A percentile compares a stretch with the other conserved stretches of the same genome.
Evolutionary conservation across 2,888 invertebrate species (phyloP).

Genomic region (Rhabditoides inermis): DNA sequence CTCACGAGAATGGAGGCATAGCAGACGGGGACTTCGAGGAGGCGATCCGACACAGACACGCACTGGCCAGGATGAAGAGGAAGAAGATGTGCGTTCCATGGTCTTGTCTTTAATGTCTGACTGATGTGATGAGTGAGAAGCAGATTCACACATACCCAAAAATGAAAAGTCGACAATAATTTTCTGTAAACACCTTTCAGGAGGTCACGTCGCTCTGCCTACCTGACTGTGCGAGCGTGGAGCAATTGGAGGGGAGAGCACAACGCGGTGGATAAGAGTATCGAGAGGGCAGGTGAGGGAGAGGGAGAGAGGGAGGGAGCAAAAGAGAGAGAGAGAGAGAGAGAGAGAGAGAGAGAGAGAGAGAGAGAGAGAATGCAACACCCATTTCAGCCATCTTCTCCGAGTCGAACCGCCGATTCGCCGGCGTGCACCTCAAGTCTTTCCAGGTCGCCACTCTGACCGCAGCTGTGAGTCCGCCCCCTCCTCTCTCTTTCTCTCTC

Average conservation of each 20-base stretch:
- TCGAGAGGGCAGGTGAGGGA: conserved; percentile 36
- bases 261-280: conserved; percentile 20
- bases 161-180: not conserved
- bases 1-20: conserved; percentile 25
- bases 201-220: conserved; percentile 7
- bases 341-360: too few species aligned
- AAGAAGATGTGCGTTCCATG: conserved; percentile 8
- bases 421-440: conserved; percentile 38
- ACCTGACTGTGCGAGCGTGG: conserved; percentile 36
- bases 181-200: not conserved
- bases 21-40: too few species aligned
- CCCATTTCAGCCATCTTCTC: conserved; percentile 32
- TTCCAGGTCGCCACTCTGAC: conserved; percentile 38
- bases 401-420: conserved; percentile 31
- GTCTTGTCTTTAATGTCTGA: too few species aligned
- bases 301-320: too few species aligned
- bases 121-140: not conserved
- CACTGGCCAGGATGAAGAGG: not conserved
- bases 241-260: conserved; percentile 41
- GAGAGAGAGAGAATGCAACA: too few species aligned
- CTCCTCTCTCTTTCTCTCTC: not conserved
- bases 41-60: too few species aligned
- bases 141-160: not conserved
- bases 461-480: not conserved
- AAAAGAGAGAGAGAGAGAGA: too few species aligned